phyloP scores from a whole-genome alignment of 2,888 invertebrate species.

The Amblyjoppa fuscipennis region DNA sequence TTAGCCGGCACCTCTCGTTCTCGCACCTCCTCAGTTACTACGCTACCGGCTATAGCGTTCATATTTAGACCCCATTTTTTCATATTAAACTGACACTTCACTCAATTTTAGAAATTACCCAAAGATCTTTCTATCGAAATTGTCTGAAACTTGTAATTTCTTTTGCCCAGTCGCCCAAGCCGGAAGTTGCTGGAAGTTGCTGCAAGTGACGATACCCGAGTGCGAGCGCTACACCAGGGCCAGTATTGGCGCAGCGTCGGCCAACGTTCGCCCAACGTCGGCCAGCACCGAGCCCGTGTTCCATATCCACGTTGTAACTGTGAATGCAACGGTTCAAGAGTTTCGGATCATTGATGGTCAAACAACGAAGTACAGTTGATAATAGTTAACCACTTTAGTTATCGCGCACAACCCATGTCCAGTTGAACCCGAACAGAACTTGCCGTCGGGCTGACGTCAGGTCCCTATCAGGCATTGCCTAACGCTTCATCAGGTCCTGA shows the following conservation, averaged over 20 bases:
- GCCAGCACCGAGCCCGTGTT: no score
- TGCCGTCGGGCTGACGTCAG: no score
- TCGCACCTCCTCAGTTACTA: constrained; percentile 11
- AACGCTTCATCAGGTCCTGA: no score
- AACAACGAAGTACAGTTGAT: no score
- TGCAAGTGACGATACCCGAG: no score
- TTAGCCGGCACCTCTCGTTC: constrained; percentile 27
- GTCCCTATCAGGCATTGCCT: no score
- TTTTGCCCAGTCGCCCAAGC: neutral
- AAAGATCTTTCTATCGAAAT: neutral
- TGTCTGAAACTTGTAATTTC: neutral
- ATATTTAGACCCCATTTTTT: neutral
- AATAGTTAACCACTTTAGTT: neutral
- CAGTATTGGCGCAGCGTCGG: no score
- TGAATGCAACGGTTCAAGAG: no score
- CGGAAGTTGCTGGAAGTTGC: neutral
- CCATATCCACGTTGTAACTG: no score
- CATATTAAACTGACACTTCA: neutral
- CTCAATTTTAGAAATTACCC: neutral
- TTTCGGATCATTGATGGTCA: no score
- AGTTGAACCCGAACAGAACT: neutral
- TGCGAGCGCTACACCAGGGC: no score
- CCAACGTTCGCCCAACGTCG: no score
- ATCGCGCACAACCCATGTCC: neutral
- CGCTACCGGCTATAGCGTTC: neutral